A percentile compares a stretch with the other conserved stretches of the same genome.
Conservation (phyloP, 1,140 invertebrate genomes). For the Drosophila punjabiensis region DNA sequence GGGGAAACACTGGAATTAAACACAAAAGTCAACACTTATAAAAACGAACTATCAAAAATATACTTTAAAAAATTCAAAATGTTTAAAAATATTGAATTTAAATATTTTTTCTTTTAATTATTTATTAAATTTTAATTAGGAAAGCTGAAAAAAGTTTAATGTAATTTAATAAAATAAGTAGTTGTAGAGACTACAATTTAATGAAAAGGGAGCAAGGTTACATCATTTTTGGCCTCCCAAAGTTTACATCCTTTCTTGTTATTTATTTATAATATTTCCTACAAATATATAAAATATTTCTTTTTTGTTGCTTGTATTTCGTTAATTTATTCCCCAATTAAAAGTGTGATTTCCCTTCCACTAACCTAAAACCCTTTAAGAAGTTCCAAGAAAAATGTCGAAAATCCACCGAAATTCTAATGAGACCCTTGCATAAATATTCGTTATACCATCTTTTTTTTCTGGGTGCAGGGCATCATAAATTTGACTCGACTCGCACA, state of each 20-base stretch:
- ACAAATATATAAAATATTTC: background rate
- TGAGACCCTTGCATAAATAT: background rate
- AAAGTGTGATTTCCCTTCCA: background rate
- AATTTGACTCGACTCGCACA: conserved; percentile 53
- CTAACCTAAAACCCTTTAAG: background rate
- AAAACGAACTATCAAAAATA: background rate
- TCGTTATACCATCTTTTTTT: background rate
- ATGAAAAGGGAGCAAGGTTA: too few relatives aligned
- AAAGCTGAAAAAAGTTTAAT: background rate
- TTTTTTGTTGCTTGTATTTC: background rate
- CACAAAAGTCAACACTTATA: conserved; percentile 4
- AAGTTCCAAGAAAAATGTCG: background rate
- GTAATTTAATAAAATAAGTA: background rate
- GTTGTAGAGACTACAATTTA: too few relatives aligned
- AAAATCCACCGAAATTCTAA: background rate
- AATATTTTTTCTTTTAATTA: background rate
- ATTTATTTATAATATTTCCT: too few relatives aligned
- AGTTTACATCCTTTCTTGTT: too few relatives aligned
- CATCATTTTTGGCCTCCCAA: too few relatives aligned
- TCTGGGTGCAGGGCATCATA: conserved; percentile 46
- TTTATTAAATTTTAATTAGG: background rate
- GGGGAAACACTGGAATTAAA: conserved; percentile 77
- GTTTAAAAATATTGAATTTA: background rate
- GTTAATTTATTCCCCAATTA: background rate
- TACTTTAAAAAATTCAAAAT: background rate